Base-by-base conservation (phyloP, 2,888 invertebrate genomes). In the Leuctra nigra region DNA sequence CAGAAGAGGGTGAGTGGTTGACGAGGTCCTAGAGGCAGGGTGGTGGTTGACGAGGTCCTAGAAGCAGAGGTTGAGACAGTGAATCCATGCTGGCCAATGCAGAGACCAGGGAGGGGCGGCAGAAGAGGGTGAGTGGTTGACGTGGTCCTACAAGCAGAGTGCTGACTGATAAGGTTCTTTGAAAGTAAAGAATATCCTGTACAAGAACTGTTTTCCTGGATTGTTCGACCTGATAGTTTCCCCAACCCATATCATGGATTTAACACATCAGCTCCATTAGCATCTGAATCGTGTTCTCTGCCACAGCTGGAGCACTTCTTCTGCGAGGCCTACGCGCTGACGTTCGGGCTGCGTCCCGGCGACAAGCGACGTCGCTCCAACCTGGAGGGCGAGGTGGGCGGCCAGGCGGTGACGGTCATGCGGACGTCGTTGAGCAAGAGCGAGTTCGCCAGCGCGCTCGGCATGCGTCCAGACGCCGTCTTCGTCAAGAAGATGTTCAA, bases 401-500 rank as follows among this genome's bases (percentile, higher is more conserved):
- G 69, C 53, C 91, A 93, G 64, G 75, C 89, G 57, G 88, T 93
- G 53, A 92, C 92, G 61, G 92, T 93, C 0, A 95, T 94, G 94
- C 76, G 93, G 53, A 95, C 94, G 0, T 92, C 92, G 0, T 71
- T 95, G 57, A 92, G 93, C 0, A 91, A 91, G 68, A 81, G 87
- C 50, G 96, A 97, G 72, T 95, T 97, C 67, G 96, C 96, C 0
- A 91, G 90, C 54, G 96, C 96, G 0, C 75, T 97, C 3, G 97
- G 96, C 36, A 97, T 97, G 97, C 89, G 89, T 69, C 78, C 91
- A 0, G 91, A 94, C 66, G 95, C 94, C 20, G 87, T 96, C 54
- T 97, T 97, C 69, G 95, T 97, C 0, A 86, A 91, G 66, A 91
- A 94, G 73, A 96, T 97, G 96, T 97, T 97, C 70, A 94, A 95